These are phyloP conservation scores for Microtus oregoni DNA, from an alignment of 2,113 vertebrate species.

Conservation along the genomic window DNA sequence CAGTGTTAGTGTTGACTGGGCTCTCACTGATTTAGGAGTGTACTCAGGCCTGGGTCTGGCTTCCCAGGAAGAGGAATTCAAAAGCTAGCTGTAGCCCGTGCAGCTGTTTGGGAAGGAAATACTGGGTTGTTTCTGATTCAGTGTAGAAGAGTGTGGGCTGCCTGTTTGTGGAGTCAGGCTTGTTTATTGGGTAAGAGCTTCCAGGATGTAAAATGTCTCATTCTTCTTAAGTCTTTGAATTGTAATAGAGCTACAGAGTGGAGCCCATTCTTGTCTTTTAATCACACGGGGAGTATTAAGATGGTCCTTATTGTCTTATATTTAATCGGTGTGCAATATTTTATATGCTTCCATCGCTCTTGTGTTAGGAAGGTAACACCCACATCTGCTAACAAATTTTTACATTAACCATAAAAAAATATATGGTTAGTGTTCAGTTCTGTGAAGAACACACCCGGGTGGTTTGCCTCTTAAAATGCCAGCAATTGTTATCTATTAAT, in stretches of 20 bases:
- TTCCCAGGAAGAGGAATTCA: neutral
- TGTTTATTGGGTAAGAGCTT: neutral
- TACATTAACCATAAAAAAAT: slow-evolving; percentile 16
- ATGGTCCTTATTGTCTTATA: slow-evolving; percentile 6
- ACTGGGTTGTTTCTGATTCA: neutral
- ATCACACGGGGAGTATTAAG: neutral
- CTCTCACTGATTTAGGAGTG: neutral
- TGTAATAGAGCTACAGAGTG: slow-evolving; percentile 25
- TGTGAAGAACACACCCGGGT: neutral
- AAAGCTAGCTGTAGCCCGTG: neutral
- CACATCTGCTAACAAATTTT: neutral
- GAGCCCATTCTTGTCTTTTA: neutral
- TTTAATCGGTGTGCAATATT: slow-evolving; percentile 34
- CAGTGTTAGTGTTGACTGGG: neutral
- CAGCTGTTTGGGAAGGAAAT: neutral
- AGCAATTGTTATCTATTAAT: slow-evolving; percentile 63
- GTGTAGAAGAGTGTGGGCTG: neutral
- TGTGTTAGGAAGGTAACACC: slow-evolving; percentile 23
- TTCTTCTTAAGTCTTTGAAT: slow-evolving; percentile 32
- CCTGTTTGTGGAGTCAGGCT: neutral
- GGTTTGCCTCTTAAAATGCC: slow-evolving; percentile 57
- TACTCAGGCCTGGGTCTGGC: neutral
- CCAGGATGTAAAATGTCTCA: neutral
- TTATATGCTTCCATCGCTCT: slow-evolving; percentile 18
- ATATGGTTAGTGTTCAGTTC: neutral